These are phyloP conservation scores for Icerya purchasi DNA, from an alignment of 2,888 invertebrate genomes.

Conservation along the genomic window DNA sequence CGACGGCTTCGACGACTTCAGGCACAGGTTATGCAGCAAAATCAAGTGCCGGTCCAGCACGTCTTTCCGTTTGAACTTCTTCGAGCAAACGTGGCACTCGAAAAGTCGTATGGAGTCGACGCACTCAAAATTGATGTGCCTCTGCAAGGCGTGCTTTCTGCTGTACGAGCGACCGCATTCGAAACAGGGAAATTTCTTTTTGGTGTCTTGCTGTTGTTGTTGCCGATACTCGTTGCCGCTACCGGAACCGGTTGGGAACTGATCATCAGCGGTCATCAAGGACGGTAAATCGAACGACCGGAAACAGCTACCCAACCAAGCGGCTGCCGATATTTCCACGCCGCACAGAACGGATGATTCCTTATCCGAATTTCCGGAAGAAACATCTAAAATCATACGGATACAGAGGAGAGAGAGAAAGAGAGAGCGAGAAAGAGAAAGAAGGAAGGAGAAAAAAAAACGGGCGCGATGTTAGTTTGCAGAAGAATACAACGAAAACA, in stretches of 20 bases:
- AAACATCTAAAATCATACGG: too few species aligned
- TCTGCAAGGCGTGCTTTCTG: slow-evolving; percentile 15
- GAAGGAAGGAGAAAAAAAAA: not conserved
- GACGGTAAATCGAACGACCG: too few species aligned
- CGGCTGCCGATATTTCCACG: too few species aligned
- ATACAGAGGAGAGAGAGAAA: not conserved
- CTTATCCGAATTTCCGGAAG: too few species aligned
- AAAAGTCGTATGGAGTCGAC: slow-evolving; percentile 11
- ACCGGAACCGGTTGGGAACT: too few species aligned
- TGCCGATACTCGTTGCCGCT: too few species aligned
- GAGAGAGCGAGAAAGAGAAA: not conserved
- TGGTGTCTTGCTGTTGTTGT: too few species aligned
- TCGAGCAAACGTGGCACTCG: slow-evolving; percentile 13
- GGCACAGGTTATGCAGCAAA: slow-evolving; percentile 8
- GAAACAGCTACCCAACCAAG: too few species aligned
- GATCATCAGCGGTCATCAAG: too few species aligned
- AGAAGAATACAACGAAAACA: not conserved
- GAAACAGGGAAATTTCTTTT: not conserved
- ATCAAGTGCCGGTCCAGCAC: slow-evolving; percentile 14
- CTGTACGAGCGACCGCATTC: slow-evolving; percentile 21
- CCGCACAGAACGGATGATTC: too few species aligned
- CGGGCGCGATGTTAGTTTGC: not conserved
- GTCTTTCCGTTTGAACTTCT: slow-evolving; percentile 15
- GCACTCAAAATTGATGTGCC: slow-evolving; percentile 20
- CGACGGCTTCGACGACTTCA: too few species aligned